phyloP scores from a whole-genome alignment of 2,888 invertebrate species.

The Parnassius orleans region DNA sequence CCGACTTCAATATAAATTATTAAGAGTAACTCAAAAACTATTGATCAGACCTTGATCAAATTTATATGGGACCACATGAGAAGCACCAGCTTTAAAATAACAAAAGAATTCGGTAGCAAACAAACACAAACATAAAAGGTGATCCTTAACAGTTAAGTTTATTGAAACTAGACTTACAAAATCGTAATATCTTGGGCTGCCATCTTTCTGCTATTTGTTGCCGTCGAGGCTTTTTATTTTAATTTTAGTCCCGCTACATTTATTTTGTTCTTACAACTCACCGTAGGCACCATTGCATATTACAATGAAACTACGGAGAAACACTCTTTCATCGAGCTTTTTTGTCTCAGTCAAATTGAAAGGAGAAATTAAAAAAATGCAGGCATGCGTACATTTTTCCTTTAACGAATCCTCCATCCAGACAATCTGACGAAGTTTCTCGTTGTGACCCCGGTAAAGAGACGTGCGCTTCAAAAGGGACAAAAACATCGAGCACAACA shows the following conservation, averaged over 20 bases:
- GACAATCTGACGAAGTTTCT: constrained; percentile 23
- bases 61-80: no score
- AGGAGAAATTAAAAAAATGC: constrained; percentile 26
- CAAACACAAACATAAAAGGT: no score
- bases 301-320: constrained; percentile 15
- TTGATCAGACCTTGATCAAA: no score
- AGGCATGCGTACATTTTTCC: constrained; percentile 20
- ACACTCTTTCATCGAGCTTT: constrained; percentile 18
- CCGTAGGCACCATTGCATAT: constrained; percentile 3
- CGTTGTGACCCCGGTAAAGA: constrained; percentile 19
- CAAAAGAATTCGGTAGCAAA: no score
- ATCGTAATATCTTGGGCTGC: not conserved
- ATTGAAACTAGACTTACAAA: no score
- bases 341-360: constrained; percentile 27
- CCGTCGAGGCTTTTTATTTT: not conserved
- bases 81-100: no score
- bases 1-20: no score
- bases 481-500: constrained; percentile 24
- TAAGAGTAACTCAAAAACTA: no score
- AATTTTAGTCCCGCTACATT: constrained; percentile 4
- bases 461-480: constrained; percentile 18
- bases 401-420: constrained; percentile 19
- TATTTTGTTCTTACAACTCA: constrained; percentile 13
- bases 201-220: not conserved
- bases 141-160: no score